Percentiles rank a stretch among this genome's conserved stretches.
These are phyloP conservation scores for Catagonus wagneri DNA, from an alignment of 2,113 vertebrate species.

Conservation along the genomic window DNA sequence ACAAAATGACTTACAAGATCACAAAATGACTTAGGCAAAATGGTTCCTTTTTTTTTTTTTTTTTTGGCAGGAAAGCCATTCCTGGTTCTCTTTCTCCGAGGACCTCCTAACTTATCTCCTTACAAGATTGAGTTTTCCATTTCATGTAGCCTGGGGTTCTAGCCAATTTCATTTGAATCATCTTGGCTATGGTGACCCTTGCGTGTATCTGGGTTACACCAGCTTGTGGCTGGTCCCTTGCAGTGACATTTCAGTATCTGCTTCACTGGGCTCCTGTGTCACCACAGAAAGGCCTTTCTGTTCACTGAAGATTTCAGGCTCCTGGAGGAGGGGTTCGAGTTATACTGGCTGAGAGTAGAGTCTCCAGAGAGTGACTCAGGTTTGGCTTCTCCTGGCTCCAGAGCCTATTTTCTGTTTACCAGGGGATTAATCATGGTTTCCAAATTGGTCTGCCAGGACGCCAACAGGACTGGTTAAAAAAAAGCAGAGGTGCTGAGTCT, in stretches of 20 bases:
- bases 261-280: not conserved
- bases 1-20: too few species aligned
- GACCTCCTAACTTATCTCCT: too few species aligned
- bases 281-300: slow-evolving; percentile 43
- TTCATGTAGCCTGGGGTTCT: not conserved
- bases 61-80: too few species aligned
- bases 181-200: not conserved
- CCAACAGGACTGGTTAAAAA: not conserved
- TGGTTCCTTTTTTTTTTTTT: too few species aligned
- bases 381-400: slow-evolving; percentile 59
- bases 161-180: not conserved
- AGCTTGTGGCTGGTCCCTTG: not conserved
- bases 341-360: not conserved
- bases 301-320: slow-evolving; percentile 11
- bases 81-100: too few species aligned
- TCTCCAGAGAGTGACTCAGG: slow-evolving; percentile 71
- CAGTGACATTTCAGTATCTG: not conserved
- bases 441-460: slow-evolving; percentile 64
- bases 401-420: slow-evolving; percentile 72
- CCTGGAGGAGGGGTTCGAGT: not conserved
- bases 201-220: not conserved
- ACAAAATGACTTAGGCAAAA: too few species aligned
- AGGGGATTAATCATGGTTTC: slow-evolving; percentile 76
- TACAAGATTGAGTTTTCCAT: not conserved
- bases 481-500: slow-evolving; percentile 41